These are phyloP conservation scores for Sinocyclocheilus anshuiensis DNA, from an alignment of 2,113 vertebrate genomes.

Conservation along the genomic window DNA sequence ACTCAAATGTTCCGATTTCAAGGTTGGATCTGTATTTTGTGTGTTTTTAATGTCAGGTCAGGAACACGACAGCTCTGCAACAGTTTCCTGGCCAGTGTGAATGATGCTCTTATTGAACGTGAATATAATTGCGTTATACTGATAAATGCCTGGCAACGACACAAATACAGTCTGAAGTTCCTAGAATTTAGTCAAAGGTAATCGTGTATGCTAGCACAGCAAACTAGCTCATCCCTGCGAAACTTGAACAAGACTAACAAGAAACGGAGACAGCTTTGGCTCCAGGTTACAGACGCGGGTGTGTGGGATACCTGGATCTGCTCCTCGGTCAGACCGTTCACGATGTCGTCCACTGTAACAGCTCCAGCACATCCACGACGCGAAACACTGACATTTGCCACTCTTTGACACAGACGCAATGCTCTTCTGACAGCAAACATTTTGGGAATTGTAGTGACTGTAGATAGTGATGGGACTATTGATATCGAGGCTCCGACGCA, in stretches of 20 bases:
- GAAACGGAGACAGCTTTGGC: background rate
- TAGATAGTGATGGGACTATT: background rate
- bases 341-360: constrained; percentile 82
- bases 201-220: background rate
- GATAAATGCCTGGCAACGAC: background rate
- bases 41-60: background rate
- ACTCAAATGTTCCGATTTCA: background rate
- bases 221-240: background rate
- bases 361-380: constrained; percentile 74
- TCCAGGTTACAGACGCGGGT: background rate
- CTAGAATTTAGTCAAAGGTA: background rate
- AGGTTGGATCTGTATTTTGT: background rate
- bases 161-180: background rate
- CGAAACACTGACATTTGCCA: constrained; percentile 49
- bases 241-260: too few species aligned
- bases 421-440: constrained; percentile 72
- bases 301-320: constrained; percentile 84
- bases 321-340: constrained; percentile 87
- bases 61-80: background rate
- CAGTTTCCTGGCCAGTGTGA: background rate
- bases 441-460: background rate
- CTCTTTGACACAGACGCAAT: constrained; percentile 62
- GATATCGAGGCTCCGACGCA: too few species aligned
- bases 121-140: background rate
- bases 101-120: background rate